phyloP scores from a whole-genome alignment of 1,140 invertebrate species.

The Lordiphosa mommai region DNA sequence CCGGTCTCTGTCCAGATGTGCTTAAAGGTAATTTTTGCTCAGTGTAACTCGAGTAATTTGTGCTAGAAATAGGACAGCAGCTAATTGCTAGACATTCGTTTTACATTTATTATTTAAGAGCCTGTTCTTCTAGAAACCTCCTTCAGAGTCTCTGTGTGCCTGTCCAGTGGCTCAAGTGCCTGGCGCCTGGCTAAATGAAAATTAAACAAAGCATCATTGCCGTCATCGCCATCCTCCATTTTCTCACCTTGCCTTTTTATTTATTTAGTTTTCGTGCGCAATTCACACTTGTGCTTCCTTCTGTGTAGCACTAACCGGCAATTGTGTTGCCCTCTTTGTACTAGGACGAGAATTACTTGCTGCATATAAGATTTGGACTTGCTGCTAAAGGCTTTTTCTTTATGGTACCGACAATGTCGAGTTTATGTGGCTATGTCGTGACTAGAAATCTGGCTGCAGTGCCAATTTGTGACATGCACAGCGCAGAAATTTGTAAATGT shows the following conservation, averaged over 20 bases:
- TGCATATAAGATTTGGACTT: constrained; percentile 17
- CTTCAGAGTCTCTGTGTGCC: constrained; percentile 8
- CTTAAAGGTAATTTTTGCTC: constrained; percentile 80
- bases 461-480: constrained; percentile 68
- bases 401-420: constrained; percentile 37
- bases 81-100: constrained; percentile 50
- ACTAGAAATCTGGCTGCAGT: constrained; percentile 46
- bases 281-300: constrained; percentile 37
- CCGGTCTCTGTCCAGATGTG: constrained; percentile 83
- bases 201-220: constrained; percentile 62
- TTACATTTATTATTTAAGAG: constrained; percentile 54
- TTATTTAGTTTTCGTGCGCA: constrained; percentile 49
- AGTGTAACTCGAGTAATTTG: neutral
- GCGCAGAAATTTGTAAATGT: constrained; percentile 27
- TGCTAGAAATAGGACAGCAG: constrained; percentile 37
- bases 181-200: constrained; percentile 58
- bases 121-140: constrained; percentile 21
- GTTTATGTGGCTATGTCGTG: constrained; percentile 66
- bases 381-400: constrained; percentile 16
- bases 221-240: neutral
- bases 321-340: constrained; percentile 19
- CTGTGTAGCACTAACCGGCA: constrained; percentile 7
- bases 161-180: constrained; percentile 30
- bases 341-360: neutral
- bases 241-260: constrained; percentile 18